Conservation (phyloP, 2,797 vertebrate species). For the Paguma larvata region DNA sequence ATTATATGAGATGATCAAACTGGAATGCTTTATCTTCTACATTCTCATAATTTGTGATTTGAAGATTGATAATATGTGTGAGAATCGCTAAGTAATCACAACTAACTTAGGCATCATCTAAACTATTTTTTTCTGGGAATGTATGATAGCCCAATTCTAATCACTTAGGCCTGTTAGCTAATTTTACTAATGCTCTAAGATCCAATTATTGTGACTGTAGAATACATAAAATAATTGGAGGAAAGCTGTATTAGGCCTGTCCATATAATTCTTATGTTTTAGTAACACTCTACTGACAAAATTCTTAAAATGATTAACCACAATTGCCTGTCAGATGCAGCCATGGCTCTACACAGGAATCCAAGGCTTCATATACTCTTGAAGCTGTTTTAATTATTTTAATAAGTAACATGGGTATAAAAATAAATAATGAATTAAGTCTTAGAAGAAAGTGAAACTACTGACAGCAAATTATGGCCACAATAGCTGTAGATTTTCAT, state of each 20-base stretch:
- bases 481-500: not conserved
- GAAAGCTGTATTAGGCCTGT: not conserved
- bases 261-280: not conserved
- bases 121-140: not conserved
- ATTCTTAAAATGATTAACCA: not conserved
- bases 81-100: not conserved
- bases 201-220: not conserved
- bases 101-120: not conserved
- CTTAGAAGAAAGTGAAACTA: constrained; percentile 28
- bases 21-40: not conserved
- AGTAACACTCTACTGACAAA: not conserved
- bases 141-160: not conserved
- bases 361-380: not conserved
- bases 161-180: not conserved
- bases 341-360: not conserved
- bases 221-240: constrained; percentile 29
- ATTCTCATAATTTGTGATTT: not conserved
- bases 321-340: not conserved
- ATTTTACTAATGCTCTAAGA: not conserved
- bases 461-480: not conserved
- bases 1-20: not conserved
- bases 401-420: constrained; percentile 3
- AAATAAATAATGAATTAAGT: constrained; percentile 8
- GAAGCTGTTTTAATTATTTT: not conserved
- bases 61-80: not conserved